A percentile compares a stretch with the other conserved stretches of the same genome.
Evolutionary conservation across 1,140 invertebrate species (phyloP).

Genomic region (Rhagoletis pomonella): DNA sequence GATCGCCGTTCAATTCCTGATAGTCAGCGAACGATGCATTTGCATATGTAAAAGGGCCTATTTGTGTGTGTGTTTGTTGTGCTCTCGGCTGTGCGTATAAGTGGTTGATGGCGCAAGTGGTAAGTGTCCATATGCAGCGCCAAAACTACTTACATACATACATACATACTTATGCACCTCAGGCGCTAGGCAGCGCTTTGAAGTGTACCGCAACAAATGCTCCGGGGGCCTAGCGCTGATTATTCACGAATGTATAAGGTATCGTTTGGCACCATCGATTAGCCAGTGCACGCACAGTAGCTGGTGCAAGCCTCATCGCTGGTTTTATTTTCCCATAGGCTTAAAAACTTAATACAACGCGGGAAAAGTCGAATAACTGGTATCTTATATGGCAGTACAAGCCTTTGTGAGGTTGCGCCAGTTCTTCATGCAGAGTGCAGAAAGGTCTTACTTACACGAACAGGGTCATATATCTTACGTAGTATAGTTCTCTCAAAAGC

Average conservation of each 20-base stretch:
- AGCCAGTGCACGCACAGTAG: conserved; percentile 19
- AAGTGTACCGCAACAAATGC: conserved; percentile 44
- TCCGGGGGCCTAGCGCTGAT: conserved; percentile 13
- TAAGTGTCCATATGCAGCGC: conserved; percentile 13
- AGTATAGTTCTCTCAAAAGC: too few relatives aligned
- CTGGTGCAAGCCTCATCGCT: neutral
- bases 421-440: too few relatives aligned
- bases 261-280: conserved; percentile 32
- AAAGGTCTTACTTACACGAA: too few relatives aligned
- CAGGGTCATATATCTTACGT: too few relatives aligned
- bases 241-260: neutral
- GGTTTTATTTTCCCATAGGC: neutral
- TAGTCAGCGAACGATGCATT: neutral
- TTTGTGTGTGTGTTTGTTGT: neutral
- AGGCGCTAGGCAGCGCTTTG: conserved; percentile 19
- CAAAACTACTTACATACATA: conserved; percentile 35
- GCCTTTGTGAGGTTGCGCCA: too few relatives aligned
- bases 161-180: conserved; percentile 15
- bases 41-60: neutral
- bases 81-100: neutral
- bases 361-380: too few relatives aligned
- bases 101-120: neutral
- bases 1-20: conserved; percentile 34
- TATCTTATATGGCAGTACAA: too few relatives aligned
- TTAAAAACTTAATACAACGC: neutral